These are phyloP conservation scores for Trichechus manatus DNA, from an alignment of 2,113 vertebrate species.

Conservation along the genomic window DNA sequence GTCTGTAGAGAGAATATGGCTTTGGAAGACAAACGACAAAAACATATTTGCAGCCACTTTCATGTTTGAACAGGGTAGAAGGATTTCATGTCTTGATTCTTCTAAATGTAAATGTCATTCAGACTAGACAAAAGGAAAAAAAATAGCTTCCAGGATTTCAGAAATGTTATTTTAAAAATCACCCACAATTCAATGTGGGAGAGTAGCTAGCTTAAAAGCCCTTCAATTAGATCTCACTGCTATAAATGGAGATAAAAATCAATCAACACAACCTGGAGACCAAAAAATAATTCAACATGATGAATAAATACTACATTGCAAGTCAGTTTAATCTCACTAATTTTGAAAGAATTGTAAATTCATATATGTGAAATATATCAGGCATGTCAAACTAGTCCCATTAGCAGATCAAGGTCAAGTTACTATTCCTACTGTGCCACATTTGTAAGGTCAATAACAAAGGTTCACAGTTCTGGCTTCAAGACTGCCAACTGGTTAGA, in stretches of 20 bases:
- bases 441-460: conserved; percentile 2
- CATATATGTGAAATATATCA: not conserved
- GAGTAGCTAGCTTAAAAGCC: not conserved
- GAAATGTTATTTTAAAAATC: not conserved
- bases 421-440: not conserved
- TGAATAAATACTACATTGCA: not conserved
- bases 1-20: not conserved
- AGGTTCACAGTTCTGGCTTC: not conserved
- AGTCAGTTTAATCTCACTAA: not conserved
- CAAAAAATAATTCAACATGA: not conserved
- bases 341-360: not conserved
- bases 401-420: not conserved
- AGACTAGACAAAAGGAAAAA: conserved; percentile 20
- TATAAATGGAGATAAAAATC: conserved; percentile 13
- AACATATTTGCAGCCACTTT: not conserved
- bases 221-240: not conserved
- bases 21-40: conserved; percentile 44
- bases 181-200: not conserved
- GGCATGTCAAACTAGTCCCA: not conserved
- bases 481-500: not conserved
- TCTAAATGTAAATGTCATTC: conserved; percentile 23
- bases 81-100: not conserved
- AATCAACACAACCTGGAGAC: not conserved
- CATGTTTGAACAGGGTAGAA: conserved; percentile 39
- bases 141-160: conserved; percentile 5